Evolutionary conservation across 2,888 invertebrate species (phyloP).

Genomic region (Acleris holmiana): DNA sequence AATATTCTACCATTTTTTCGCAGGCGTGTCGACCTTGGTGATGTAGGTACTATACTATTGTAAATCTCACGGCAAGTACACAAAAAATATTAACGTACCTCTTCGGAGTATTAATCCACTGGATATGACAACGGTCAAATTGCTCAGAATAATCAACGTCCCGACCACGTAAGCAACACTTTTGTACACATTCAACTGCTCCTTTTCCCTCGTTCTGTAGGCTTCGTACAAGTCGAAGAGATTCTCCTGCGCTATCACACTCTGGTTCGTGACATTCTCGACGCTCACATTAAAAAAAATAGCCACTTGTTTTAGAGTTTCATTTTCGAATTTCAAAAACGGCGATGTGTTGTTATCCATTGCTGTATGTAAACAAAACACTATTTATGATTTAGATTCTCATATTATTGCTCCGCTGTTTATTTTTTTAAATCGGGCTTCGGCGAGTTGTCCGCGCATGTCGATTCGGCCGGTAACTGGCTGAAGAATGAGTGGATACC

Average conservation of each 20-base stretch:
- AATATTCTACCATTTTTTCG: too few relatives aligned
- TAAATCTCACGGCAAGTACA: background rate
- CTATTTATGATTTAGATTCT: constrained; percentile 23
- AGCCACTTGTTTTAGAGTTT: constrained; percentile 55
- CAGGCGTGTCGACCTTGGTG: constrained; percentile 12
- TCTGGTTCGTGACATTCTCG: constrained; percentile 56
- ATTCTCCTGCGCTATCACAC: constrained; percentile 58
- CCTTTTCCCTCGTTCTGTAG: constrained; percentile 61
- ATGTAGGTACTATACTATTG: background rate
- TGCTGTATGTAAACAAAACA: constrained; percentile 25
- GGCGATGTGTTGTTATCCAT: constrained; percentile 35
- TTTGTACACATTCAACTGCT: constrained; percentile 78
- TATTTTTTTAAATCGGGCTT: constrained; percentile 24
- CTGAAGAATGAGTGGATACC: constrained; percentile 60
- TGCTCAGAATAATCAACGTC: constrained; percentile 82
- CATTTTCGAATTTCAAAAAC: constrained; percentile 43
- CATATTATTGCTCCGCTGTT: constrained; percentile 20
- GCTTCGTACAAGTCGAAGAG: constrained; percentile 65
- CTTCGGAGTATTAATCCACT: constrained; percentile 86
- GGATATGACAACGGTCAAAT: constrained; percentile 86
- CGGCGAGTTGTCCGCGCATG: constrained; percentile 46
- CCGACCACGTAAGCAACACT: constrained; percentile 83
- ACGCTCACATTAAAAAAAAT: constrained; percentile 56
- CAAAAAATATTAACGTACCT: constrained; percentile 66
- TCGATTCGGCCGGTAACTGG: constrained; percentile 56